Percentiles rank a stretch among this genome's conserved stretches.
Conservation (phyloP, 1,140 invertebrate genomes). For the Drosophila busckii region DNA sequence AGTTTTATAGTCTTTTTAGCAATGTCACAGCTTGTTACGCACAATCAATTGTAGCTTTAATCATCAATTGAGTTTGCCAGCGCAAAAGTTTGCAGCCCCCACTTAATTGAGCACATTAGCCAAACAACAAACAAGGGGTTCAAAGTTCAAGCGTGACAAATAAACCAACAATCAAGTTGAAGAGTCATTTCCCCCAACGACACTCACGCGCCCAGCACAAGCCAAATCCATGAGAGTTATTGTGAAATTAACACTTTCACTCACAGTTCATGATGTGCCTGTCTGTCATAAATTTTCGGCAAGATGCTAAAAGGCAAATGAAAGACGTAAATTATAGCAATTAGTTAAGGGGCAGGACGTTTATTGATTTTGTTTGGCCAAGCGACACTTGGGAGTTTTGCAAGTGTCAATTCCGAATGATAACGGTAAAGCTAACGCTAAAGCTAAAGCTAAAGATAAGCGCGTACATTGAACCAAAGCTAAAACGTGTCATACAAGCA, state of each 20-base stretch:
- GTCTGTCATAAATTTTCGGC: conserved; percentile 34
- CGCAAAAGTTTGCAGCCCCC: conserved; percentile 18
- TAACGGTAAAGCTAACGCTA: background rate
- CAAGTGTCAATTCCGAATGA: conserved; percentile 33
- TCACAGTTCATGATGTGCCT: conserved; percentile 21
- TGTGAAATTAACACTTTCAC: conserved; percentile 67
- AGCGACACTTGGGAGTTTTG: conserved; percentile 57
- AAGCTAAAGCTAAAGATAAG: background rate
- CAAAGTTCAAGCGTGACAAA: conserved; percentile 69
- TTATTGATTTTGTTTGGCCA: conserved; percentile 64
- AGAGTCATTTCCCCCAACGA: conserved; percentile 40
- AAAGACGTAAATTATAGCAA: conserved; percentile 59
- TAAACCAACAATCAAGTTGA: conserved; percentile 69
- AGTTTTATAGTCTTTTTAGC: background rate
- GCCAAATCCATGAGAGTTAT: conserved; percentile 12
- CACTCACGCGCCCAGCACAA: background rate
- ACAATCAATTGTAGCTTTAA: conserved; percentile 23
- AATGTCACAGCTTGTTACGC: conserved; percentile 28
- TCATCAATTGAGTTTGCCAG: background rate
- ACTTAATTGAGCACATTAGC: conserved; percentile 48
- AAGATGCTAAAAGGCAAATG: conserved; percentile 2
- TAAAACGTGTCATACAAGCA: conserved; percentile 14
- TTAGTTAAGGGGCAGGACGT: conserved; percentile 49
- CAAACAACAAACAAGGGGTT: conserved; percentile 43
- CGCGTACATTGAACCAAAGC: conserved; percentile 33